A percentile compares a stretch with the other conserved stretches of the same genome.
These are phyloP conservation scores for Parauchenoglanis punctatus DNA, from an alignment of 2,797 vertebrate genomes.

Conservation along the genomic window DNA sequence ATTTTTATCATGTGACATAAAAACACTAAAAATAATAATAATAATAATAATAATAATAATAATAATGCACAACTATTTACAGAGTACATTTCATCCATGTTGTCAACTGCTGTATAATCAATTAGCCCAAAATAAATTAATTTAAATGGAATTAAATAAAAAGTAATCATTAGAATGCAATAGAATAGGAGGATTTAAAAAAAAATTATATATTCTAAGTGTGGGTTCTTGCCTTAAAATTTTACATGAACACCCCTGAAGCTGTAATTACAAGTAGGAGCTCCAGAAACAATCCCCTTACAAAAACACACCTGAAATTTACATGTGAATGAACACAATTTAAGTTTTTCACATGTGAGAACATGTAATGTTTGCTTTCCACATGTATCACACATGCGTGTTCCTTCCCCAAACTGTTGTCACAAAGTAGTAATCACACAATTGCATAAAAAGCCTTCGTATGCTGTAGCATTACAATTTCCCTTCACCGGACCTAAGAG, in stretches of 20 bases:
- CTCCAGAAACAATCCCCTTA: neutral
- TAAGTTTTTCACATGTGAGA: neutral
- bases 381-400: too few relatives aligned
- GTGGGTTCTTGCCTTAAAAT: neutral
- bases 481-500: neutral
- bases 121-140: neutral
- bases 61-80: neutral
- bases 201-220: neutral
- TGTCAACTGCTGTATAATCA: neutral
- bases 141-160: neutral
- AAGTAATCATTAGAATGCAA: neutral
- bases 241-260: neutral
- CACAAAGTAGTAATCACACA: neutral
- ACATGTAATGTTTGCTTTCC: too few relatives aligned
- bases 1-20: neutral
- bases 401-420: neutral
- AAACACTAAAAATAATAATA: neutral
- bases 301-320: neutral
- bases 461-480: neutral
- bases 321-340: neutral
- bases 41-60: neutral
- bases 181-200: neutral
- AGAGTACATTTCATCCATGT: neutral
- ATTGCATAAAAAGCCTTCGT: neutral
- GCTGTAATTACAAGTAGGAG: neutral